These are phyloP conservation scores for Oreotrochilus melanogaster DNA, from an alignment of 2,113 vertebrate genomes.

Conservation along the genomic window DNA sequence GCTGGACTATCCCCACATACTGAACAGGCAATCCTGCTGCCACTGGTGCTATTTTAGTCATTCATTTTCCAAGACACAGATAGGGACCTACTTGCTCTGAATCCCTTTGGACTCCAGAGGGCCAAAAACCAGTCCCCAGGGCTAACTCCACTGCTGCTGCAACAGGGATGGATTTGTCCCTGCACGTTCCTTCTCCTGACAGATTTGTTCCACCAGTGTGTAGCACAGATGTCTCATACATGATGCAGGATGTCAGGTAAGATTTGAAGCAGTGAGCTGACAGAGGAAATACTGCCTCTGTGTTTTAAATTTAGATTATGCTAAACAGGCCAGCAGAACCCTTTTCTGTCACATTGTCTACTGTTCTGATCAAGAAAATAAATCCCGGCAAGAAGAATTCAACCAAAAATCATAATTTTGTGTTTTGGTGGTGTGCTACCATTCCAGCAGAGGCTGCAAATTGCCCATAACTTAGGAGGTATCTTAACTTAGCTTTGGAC, in stretches of 20 bases:
- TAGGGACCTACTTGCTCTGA: slow-evolving; percentile 30
- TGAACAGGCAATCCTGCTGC: not conserved
- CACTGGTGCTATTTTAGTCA: not conserved
- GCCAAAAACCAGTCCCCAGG: slow-evolving; percentile 5
- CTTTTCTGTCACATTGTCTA: not conserved
- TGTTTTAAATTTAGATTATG: not conserved
- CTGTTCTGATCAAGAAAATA: not conserved
- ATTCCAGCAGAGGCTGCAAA: not conserved
- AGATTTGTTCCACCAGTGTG: slow-evolving; percentile 57
- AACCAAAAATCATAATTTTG: not conserved
- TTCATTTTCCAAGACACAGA: slow-evolving; percentile 20
- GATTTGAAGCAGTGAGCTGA: slow-evolving; percentile 25
- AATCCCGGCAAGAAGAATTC: not conserved
- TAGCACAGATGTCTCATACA: slow-evolving; percentile 58
- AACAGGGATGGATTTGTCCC: slow-evolving; percentile 57
- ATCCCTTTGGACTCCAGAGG: slow-evolving; percentile 2
- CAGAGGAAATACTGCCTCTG: not conserved
- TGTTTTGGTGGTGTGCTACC: not conserved
- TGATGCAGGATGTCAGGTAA: slow-evolving; percentile 65
- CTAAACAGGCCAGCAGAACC: not conserved
- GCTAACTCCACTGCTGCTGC: slow-evolving; percentile 10
- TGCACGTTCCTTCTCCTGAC: slow-evolving; percentile 27
- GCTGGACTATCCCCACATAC: not conserved
- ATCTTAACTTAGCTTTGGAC: not conserved
- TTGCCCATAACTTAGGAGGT: not conserved